Conservation (phyloP, 2,113 vertebrate species). For the Geococcyx californianus region DNA sequence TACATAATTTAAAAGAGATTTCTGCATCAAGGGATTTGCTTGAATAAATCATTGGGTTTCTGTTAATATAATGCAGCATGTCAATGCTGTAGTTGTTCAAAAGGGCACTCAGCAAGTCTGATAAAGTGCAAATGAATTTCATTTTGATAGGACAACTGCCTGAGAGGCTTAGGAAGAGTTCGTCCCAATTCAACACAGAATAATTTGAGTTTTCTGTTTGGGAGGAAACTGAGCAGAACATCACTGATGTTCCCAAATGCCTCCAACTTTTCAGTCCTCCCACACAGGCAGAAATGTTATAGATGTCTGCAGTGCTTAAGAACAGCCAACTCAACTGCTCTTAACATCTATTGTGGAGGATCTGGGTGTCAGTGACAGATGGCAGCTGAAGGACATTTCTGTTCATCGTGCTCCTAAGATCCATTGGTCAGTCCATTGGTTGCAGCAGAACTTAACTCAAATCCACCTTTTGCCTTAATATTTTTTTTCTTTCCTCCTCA, state of each 20-base stretch:
- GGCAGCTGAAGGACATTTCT: not conserved
- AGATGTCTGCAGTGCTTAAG: not conserved
- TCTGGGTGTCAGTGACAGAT: not conserved
- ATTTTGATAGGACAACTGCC: not conserved
- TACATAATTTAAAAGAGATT: not conserved
- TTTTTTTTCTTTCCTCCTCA: not conserved
- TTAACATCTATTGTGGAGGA: not conserved
- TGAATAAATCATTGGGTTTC: not conserved
- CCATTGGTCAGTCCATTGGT: not conserved
- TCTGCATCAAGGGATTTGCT: not conserved
- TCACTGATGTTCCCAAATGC: not conserved
- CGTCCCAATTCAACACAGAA: not conserved
- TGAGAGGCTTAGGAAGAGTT: not conserved
- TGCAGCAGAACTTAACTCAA: not conserved
- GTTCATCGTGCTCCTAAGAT: not conserved
- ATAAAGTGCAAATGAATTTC: not conserved
- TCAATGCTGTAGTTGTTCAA: not conserved
- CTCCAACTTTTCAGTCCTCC: not conserved
- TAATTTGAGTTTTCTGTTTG: not conserved
- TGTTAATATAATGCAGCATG: not conserved
- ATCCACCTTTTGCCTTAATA: not conserved
- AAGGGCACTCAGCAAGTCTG: not conserved
- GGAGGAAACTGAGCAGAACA: slow-evolving; percentile 74
- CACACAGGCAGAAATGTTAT: not conserved
- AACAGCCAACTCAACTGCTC: not conserved